Percentiles rank a stretch among this genome's conserved stretches.
Evolutionary conservation across 2,888 invertebrate genomes (phyloP).

Genomic region (Dasypogon diadema): DNA sequence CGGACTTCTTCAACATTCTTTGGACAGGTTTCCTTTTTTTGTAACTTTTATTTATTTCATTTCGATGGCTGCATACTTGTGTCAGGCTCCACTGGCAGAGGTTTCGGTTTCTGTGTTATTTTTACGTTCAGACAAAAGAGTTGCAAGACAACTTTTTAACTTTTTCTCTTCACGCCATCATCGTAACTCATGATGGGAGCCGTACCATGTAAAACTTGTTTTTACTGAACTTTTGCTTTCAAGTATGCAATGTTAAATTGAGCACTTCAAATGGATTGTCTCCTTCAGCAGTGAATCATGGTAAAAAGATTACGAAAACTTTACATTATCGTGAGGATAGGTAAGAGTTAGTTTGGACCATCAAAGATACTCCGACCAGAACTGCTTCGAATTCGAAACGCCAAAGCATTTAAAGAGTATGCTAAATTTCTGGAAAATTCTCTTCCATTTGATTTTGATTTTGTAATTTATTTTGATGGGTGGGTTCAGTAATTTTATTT

Average conservation of each 20-base stretch:
- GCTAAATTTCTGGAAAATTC: neutral
- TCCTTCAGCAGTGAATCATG: neutral
- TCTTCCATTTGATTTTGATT: neutral
- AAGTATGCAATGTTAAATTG: neutral
- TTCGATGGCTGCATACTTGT: neutral
- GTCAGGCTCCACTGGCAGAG: neutral
- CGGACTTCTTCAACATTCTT: neutral
- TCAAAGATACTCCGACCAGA: too few species aligned
- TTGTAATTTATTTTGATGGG: neutral
- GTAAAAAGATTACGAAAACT: neutral
- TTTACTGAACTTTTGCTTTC: constrained; percentile 45
- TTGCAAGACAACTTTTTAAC: constrained; percentile 3
- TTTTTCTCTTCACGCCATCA: constrained; percentile 22
- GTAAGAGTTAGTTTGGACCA: neutral
- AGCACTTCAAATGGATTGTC: constrained; percentile 4
- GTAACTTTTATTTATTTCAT: constrained; percentile 15
- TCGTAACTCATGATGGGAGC: constrained; percentile 18
- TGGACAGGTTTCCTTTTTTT: neutral
- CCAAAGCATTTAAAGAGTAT: neutral
- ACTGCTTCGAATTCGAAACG: too few species aligned
- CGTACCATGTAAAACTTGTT: constrained; percentile 19
- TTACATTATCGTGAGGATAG: neutral
- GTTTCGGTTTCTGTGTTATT: neutral
- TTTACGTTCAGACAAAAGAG: neutral
- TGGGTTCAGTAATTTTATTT: neutral